phyloP scores from a whole-genome alignment of 1,140 invertebrate species.

The Lepidurus packardi region DNA sequence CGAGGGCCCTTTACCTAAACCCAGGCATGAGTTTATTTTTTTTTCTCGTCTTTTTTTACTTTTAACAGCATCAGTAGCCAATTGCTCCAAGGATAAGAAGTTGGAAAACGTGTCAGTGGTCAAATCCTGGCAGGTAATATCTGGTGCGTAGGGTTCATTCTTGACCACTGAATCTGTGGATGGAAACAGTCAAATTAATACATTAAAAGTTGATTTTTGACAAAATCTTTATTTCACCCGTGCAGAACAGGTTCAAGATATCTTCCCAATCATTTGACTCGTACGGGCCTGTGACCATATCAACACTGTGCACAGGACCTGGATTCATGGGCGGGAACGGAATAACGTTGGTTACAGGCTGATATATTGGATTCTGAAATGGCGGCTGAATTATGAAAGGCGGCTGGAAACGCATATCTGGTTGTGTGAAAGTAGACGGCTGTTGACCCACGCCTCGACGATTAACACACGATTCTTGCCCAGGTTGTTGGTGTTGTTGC shows the following conservation, averaged over 20 bases:
- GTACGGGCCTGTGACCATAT: background rate
- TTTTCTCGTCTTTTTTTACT: background rate
- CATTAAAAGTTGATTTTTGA: background rate
- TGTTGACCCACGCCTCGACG: background rate
- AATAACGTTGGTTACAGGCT: too few species aligned
- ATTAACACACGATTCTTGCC: background rate
- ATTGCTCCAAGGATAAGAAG: background rate
- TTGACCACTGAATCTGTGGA: background rate
- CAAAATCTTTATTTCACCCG: background rate
- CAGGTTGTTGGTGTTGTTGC: background rate
- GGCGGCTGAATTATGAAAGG: background rate
- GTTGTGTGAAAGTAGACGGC: background rate
- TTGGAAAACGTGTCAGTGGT: background rate
- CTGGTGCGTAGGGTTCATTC: background rate
- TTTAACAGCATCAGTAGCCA: conserved; percentile 13
- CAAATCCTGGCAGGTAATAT: background rate
- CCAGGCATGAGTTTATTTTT: background rate
- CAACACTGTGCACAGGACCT: background rate
- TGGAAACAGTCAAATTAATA: background rate
- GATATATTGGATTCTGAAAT: background rate
- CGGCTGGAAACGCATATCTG: background rate
- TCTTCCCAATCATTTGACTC: background rate
- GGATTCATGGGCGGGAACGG: too few species aligned
- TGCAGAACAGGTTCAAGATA: background rate
- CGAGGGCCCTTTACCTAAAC: background rate